Evolutionary conservation across 1,140 invertebrate genomes (phyloP).

Genomic region (Lamellibrachia luymesi): DNA sequence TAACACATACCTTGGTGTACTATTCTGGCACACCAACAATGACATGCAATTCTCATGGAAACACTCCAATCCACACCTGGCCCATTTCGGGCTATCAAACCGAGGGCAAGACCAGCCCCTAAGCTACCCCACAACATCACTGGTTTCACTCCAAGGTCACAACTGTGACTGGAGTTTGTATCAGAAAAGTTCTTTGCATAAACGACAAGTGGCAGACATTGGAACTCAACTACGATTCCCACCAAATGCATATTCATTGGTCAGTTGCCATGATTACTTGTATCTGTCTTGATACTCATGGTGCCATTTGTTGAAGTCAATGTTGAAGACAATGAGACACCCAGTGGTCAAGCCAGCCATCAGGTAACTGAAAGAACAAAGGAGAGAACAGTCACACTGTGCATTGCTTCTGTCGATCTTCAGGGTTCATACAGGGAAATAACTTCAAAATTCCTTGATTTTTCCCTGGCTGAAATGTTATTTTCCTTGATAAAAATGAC

Average conservation of each 20-base stretch:
- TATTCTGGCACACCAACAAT: background rate
- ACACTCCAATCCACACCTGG: background rate
- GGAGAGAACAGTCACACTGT: background rate
- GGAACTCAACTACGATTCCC: background rate
- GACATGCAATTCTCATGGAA: background rate
- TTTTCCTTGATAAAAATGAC: background rate
- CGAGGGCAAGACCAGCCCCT: background rate
- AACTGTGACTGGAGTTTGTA: background rate
- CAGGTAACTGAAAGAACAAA: slow-evolving; percentile 75
- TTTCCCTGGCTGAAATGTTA: background rate
- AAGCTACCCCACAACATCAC: background rate
- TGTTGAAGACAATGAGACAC: slow-evolving; percentile 96
- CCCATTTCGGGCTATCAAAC: background rate
- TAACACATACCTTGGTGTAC: background rate
- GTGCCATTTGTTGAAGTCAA: slow-evolving; percentile 99
- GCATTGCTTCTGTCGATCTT: background rate
- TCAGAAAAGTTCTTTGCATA: background rate
- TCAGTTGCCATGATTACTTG: slow-evolving; percentile 17
- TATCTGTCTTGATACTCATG: slow-evolving; percentile 73
- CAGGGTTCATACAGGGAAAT: background rate
- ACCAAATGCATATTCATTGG: background rate
- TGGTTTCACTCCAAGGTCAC: background rate
- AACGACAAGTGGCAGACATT: background rate
- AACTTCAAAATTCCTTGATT: background rate
- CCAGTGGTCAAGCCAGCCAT: slow-evolving; percentile 94